Base-by-base conservation (phyloP, 2,797 vertebrate species). In the Acipenser oxyrinchus region DNA sequence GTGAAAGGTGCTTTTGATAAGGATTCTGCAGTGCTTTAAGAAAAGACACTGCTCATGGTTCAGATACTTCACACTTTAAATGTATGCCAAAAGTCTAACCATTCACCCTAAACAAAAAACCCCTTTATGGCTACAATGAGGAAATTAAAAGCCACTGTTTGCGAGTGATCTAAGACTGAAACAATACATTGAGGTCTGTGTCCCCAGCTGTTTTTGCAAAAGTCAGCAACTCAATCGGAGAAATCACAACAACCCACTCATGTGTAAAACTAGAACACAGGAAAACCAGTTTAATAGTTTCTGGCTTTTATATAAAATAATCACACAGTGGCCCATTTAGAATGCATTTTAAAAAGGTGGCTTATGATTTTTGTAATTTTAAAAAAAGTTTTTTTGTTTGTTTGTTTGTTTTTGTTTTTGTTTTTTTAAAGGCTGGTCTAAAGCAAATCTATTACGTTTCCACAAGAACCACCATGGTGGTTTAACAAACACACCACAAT, bases 401-500 rank as follows among this genome's bases (percentile, higher is more conserved):
- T 37, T 37, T 37, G 23, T 37, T 37, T 37, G 2, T 37, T 2
- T 37, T 37, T 37, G 23, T 37, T 37, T 37, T 37, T 37, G 23
- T 58, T 12, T 53, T 53, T 53, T 53, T 8, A n/a, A 10, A 58
- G 55, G 13, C 12, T 10, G 12, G 1, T 13, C 12, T 58, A n/a
- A 58, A 58, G 55, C 55, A 58, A 58, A 58, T 58, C 13, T 58
- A 58, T 58, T 58, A 58, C 11, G 12, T 58, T 58, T 58, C 55
- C 55, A 58, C 55, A 58, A n/a, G 55, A 58, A 10, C 55, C 55
- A 58, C 55, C 9, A 11, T 58, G 55, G 55, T 58, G 55, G 55
- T 58, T 58, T 58, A 11, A n/a, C 12, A n/a, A 58, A 58, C 55
- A n/a, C 55, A 58, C 55, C 55, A 58, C 55, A 58, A 58, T 58